Evolutionary conservation across 2,888 invertebrate species (phyloP).

Genomic region (Gonocerus acuteangulatus): DNA sequence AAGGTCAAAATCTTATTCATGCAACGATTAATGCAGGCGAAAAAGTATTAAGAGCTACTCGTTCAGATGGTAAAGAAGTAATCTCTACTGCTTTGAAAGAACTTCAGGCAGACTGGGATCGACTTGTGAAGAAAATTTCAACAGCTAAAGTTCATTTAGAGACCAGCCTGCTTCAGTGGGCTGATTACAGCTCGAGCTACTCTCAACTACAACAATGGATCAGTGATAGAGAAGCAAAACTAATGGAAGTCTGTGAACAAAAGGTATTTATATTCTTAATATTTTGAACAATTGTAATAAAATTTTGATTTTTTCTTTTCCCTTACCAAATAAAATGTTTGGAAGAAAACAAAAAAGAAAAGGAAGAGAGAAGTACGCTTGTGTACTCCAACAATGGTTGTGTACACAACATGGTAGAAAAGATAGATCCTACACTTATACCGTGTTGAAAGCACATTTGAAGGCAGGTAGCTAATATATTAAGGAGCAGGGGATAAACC

Average conservation of each 20-base stretch:
- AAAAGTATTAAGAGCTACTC: slow-evolving; percentile 76
- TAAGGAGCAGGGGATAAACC: too few species aligned
- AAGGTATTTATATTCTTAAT: too few species aligned
- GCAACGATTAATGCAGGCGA: slow-evolving; percentile 83
- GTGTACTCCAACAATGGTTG: too few species aligned
- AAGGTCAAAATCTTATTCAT: slow-evolving; percentile 79
- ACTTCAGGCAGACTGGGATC: slow-evolving; percentile 86
- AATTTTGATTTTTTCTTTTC: too few species aligned
- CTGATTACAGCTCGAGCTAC: slow-evolving; percentile 89
- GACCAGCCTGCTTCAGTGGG: slow-evolving; percentile 87
- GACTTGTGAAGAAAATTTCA: slow-evolving; percentile 81
- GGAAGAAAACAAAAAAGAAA: too few species aligned
- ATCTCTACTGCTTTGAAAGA: slow-evolving; percentile 82
- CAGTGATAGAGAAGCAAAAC: slow-evolving; percentile 81
- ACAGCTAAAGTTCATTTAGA: slow-evolving; percentile 82
- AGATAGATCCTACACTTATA: too few species aligned
- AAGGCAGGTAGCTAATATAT: too few species aligned
- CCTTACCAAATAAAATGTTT: too few species aligned
- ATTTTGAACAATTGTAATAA: too few species aligned
- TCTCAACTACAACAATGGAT: slow-evolving; percentile 91
- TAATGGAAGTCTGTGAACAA: slow-evolving; percentile 81
- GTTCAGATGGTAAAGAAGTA: slow-evolving; percentile 79
- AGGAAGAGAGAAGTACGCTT: too few species aligned
- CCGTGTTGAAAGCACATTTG: too few species aligned
- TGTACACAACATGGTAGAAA: too few species aligned